Conservation (phyloP, 2,113 vertebrate genomes). For the Macrotus californicus region DNA sequence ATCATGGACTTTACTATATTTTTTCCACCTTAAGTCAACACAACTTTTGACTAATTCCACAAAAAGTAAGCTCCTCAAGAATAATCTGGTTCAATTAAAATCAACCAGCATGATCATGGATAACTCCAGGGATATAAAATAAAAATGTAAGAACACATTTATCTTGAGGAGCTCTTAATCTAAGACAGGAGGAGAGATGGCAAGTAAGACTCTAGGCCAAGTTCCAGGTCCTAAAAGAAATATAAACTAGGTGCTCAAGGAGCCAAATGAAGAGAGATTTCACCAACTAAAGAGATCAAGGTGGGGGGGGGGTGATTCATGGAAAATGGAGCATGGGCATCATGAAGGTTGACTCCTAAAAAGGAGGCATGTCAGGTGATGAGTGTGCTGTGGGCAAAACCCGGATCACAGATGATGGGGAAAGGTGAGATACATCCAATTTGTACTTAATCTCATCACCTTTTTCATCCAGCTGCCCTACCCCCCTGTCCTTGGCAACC, state of each 20-base stretch:
- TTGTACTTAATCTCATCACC: neutral
- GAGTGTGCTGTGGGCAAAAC: neutral
- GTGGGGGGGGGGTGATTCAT: neutral
- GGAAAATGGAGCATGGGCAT: rapidly evolving
- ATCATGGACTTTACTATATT: neutral
- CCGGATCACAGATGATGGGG: no score
- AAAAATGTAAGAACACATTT: neutral
- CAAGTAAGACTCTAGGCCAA: neutral
- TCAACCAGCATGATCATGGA: neutral
- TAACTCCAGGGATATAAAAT: neutral
- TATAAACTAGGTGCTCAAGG: neutral
- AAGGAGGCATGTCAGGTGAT: neutral
- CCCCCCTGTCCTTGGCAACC: no score
- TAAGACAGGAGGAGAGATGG: neutral
- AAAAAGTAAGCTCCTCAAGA: neutral
- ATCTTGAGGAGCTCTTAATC: neutral
- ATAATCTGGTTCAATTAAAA: neutral
- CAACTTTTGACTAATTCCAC: neutral
- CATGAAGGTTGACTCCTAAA: neutral
- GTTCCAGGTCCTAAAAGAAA: neutral
- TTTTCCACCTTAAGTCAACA: neutral
- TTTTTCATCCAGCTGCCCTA: no score
- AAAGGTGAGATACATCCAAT: neutral
- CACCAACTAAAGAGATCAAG: neutral
- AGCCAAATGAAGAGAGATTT: neutral